phyloP scores from a whole-genome alignment of 2,113 vertebrate species.

The Lepisosteus osseus region DNA sequence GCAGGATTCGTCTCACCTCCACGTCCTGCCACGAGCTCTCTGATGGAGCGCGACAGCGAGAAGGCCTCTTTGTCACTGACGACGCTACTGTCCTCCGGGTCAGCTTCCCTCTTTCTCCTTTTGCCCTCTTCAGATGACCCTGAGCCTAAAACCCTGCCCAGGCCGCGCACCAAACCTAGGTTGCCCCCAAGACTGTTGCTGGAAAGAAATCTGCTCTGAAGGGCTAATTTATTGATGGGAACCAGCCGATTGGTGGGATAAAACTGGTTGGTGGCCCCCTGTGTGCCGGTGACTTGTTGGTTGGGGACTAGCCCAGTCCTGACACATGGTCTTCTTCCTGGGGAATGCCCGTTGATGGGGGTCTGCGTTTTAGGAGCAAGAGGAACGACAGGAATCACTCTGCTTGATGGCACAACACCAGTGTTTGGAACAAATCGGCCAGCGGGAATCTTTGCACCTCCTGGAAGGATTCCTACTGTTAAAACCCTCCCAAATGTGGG shows the following conservation, averaged over 20 bases:
- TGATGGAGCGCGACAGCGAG: not conserved
- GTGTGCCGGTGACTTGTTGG: no score
- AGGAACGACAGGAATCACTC: no score
- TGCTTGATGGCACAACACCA: no score
- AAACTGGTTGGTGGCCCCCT: no score
- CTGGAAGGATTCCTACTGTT: not conserved
- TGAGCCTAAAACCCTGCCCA: not conserved
- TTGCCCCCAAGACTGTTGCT: not conserved
- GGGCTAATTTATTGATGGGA: not conserved
- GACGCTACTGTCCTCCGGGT: not conserved
- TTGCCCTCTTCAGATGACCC: not conserved
- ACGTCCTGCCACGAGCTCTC: not conserved
- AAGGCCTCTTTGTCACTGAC: not conserved
- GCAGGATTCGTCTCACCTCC: no score
- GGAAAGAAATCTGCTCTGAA: not conserved
- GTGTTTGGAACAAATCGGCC: not conserved
- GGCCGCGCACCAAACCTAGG: no score
- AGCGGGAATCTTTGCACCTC: not conserved
- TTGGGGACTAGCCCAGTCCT: no score
- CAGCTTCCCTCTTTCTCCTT: not conserved
- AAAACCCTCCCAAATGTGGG: not conserved
- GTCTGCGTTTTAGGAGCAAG: no score
- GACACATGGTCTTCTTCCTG: no score
- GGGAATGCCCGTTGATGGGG: no score
- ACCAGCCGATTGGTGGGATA: not conserved